These are phyloP conservation scores for Steatocranus sp. DNA, from an alignment of 2,797 vertebrate species.

Conservation along the genomic window DNA sequence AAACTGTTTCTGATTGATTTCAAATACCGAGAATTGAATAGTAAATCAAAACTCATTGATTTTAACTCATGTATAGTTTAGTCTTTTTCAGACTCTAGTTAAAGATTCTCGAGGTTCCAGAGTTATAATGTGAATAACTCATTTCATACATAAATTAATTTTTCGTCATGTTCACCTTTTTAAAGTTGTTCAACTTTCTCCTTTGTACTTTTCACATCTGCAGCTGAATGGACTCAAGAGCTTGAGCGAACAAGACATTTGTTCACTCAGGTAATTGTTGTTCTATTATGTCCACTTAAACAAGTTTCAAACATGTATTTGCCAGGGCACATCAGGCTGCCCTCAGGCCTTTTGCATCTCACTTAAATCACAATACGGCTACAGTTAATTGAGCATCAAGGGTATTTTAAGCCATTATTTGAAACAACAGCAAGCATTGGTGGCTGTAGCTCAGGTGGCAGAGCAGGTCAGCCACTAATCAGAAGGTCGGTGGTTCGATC, in stretches of 20 bases:
- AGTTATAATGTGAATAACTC: background rate
- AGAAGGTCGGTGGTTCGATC: too few species aligned
- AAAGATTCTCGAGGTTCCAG: background rate
- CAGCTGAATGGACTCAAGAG: background rate
- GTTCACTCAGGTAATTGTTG: background rate
- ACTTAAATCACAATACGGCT: background rate
- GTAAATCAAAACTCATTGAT: conserved; percentile 28
- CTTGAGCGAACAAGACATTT: background rate
- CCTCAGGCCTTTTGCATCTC: background rate
- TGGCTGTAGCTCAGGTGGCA: too few species aligned
- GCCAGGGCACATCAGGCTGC: background rate
- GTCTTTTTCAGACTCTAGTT: background rate
- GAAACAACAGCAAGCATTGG: background rate
- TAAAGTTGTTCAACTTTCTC: background rate
- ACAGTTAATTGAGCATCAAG: background rate
- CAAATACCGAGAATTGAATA: conserved; percentile 25
- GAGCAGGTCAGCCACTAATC: too few species aligned
- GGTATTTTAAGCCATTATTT: background rate
- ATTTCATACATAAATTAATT: background rate
- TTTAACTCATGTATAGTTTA: background rate
- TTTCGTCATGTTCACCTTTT: background rate
- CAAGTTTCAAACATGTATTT: background rate
- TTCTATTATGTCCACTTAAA: background rate
- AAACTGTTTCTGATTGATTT: conserved; percentile 2
- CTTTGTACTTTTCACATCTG: background rate